phyloP scores from a whole-genome alignment of 2,888 invertebrate genomes.

The Stenotaenia linearis region DNA sequence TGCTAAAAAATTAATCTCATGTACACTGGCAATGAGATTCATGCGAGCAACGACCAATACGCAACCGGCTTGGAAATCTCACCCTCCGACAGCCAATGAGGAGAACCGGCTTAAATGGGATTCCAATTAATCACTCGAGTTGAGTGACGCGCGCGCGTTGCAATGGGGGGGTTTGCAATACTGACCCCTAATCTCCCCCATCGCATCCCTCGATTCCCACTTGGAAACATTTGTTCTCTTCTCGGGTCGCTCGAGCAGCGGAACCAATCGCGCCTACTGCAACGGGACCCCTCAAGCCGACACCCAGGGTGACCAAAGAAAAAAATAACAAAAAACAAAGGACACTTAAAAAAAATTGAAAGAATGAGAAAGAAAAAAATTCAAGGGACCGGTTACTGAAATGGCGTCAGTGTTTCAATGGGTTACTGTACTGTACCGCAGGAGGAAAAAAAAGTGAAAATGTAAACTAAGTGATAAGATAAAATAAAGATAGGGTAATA shows the following conservation, averaged over 20 bases:
- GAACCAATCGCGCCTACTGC: conserved; percentile 26
- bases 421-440: background rate
- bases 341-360: conserved; percentile 5
- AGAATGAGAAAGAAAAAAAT: background rate
- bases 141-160: conserved; percentile 12
- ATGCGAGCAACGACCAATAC: background rate
- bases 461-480: conserved; percentile 13
- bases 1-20: conserved; percentile 26
- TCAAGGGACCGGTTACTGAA: background rate
- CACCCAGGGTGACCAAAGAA: conserved; percentile 15
- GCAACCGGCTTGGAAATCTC: conserved; percentile 2
- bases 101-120: conserved; percentile 14
- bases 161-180: background rate
- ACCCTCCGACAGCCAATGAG: conserved; percentile 21
- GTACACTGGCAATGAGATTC: conserved; percentile 23
- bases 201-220: conserved; percentile 26
- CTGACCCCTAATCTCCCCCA: background rate
- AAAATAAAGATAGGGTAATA: conserved; percentile 8
- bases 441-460: background rate
- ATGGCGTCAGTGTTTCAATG: background rate
- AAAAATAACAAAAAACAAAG: conserved; percentile 21
- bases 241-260: conserved; percentile 21
- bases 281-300: conserved; percentile 24
- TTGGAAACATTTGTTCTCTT: conserved; percentile 26
- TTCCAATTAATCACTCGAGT: conserved; percentile 24